Evolutionary conservation across 1,140 invertebrate species (phyloP).

Genomic region (Pararge aegeria): DNA sequence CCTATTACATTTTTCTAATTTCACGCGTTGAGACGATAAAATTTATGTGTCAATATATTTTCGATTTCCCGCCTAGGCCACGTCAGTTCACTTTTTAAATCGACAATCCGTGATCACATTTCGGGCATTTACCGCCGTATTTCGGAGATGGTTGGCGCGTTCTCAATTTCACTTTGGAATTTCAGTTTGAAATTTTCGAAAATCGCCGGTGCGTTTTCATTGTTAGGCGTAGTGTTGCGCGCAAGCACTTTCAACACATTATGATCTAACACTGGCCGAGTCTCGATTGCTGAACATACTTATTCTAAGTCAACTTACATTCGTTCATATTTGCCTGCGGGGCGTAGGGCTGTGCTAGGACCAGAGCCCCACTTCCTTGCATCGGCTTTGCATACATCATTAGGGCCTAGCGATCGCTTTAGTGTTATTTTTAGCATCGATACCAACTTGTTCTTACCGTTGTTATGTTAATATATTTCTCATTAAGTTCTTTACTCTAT

Average conservation of each 20-base stretch:
- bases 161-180: constrained; percentile 29
- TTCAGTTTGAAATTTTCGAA: constrained; percentile 55
- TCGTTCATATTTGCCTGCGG: constrained; percentile 79
- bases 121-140: constrained; percentile 40
- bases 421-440: constrained; percentile 23
- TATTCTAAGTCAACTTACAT: constrained; percentile 80
- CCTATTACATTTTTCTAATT: constrained; percentile 62
- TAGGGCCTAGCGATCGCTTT: constrained; percentile 13
- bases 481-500: not conserved
- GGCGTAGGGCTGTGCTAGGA: constrained; percentile 71
- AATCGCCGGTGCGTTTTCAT: constrained; percentile 65
- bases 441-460: constrained; percentile 11
- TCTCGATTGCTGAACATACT: constrained; percentile 78
- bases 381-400: constrained; percentile 25
- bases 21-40: constrained; percentile 34
- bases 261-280: constrained; percentile 78
- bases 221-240: constrained; percentile 63
- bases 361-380: constrained; percentile 36
- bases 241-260: constrained; percentile 77
- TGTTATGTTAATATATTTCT: constrained; percentile 1
- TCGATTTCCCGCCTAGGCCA: constrained; percentile 26
- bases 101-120: constrained; percentile 46
- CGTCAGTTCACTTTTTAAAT: constrained; percentile 37
- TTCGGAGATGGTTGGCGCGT: constrained; percentile 41
- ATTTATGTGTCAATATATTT: constrained; percentile 38